These are phyloP conservation scores for Hyposoter didymator DNA, from an alignment of 2,888 invertebrate species.

Conservation along the genomic window DNA sequence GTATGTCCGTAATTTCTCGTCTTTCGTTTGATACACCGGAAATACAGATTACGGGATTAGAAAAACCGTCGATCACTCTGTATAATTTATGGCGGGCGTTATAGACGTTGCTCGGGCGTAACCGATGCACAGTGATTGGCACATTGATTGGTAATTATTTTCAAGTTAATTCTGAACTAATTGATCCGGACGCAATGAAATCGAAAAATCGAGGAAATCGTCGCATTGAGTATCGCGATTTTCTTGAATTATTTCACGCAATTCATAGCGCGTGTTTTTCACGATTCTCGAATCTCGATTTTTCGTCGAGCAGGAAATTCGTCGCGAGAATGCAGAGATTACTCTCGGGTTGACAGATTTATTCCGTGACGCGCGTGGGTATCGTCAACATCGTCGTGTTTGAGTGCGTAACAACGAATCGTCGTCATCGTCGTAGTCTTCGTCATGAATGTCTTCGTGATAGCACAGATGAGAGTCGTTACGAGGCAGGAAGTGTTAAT, in stretches of 20 bases:
- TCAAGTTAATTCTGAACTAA: background rate
- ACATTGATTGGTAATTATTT: constrained; percentile 23
- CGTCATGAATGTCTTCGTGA: constrained; percentile 72
- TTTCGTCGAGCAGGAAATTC: constrained; percentile 26
- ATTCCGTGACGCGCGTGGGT: constrained; percentile 78
- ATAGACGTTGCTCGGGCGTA: background rate
- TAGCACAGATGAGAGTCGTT: constrained; percentile 82
- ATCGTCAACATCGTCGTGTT: constrained; percentile 38
- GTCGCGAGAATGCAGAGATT: constrained; percentile 73
- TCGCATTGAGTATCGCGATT: background rate
- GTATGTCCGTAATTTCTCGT: constrained; percentile 55
- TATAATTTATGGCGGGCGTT: constrained; percentile 49
- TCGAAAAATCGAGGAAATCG: background rate
- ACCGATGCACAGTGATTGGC: constrained; percentile 18
- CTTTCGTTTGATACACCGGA: constrained; percentile 58
- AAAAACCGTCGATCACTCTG: constrained; percentile 60
- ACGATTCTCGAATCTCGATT: background rate
- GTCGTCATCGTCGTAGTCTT: constrained; percentile 44
- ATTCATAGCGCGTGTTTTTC: too few species aligned
- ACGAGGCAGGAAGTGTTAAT: constrained; percentile 84
- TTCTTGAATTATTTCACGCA: background rate
- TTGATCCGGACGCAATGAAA: background rate
- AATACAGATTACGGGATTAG: constrained; percentile 66
- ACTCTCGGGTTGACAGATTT: constrained; percentile 79
- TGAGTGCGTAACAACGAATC: constrained; percentile 34